Percentiles rank a stretch among this genome's conserved stretches.
phyloP scores from a whole-genome alignment of 2,113 vertebrate genomes.

The Scalopus aquaticus region DNA sequence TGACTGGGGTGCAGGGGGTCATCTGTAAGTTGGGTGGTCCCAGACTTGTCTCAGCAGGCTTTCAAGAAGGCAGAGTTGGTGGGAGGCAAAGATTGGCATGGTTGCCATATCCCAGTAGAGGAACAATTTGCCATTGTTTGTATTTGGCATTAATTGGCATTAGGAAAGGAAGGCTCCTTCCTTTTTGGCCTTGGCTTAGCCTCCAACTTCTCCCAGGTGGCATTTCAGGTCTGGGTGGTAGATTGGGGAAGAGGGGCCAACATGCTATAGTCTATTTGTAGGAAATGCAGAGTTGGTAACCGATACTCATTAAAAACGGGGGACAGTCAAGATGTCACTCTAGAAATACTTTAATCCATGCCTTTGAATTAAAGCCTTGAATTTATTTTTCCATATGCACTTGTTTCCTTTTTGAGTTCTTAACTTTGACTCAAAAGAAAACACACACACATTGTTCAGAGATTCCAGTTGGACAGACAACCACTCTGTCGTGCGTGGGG shows the following conservation, averaged over 20 bases:
- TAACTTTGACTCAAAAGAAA: neutral
- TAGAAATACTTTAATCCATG: neutral
- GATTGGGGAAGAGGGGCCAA: neutral
- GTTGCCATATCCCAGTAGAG: neutral
- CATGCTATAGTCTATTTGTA: neutral
- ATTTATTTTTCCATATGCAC: neutral
- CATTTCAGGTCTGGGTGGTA: neutral
- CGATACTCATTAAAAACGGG: neutral
- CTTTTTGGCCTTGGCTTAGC: neutral
- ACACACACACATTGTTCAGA: neutral
- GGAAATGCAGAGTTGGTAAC: neutral
- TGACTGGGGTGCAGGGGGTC: neutral
- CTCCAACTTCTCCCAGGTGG: neutral
- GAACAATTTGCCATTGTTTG: constrained; percentile 49
- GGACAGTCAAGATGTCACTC: neutral
- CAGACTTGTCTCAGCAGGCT: neutral
- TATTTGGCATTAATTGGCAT: neutral
- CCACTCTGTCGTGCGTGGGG: neutral
- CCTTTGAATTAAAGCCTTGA: neutral
- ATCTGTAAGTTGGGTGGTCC: neutral
- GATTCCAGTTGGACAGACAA: neutral
- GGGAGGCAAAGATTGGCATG: neutral
- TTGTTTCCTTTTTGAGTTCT: neutral
- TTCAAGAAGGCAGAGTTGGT: neutral
- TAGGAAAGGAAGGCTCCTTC: neutral